Evolutionary conservation across 2,797 vertebrate genomes (phyloP), one percentile per base, ranked within the genome.

Genomic region (Apodemus agrarius): DNA sequence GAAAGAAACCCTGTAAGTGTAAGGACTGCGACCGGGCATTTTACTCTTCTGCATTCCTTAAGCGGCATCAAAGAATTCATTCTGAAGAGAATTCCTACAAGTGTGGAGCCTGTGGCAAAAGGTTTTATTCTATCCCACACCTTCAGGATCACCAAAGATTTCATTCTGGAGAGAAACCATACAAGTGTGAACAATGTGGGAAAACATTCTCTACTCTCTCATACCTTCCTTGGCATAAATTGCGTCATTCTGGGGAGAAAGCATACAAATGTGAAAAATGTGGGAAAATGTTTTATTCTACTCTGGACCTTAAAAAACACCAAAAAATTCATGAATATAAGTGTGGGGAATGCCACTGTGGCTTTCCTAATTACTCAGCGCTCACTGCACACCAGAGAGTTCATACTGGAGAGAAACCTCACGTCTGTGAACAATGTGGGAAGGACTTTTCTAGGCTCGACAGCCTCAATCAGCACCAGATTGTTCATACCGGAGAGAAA

Each of bases 171-270:
- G 94, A 93, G 34, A 96, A 96, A 49, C 94, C 92, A 21, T 97
- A 90, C 63, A 52, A 87, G 6, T 97, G 96, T 86, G 79, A 93
- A 46, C 92, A 92, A 14, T 97, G 96, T 75, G 96, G 96, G 31
- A 97, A 94, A 67, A 49, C 57, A 85, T 97, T 95, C 61, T 81
- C 79, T 40, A 91, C 65, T 22, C 81, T 91, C 19, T 83, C 90
- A 1, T 54, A 82, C 57, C 78, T 91, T n/a, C 69, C 81, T 59
- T 43, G 81, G 79, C 90, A 91, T 49, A 80, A 61, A n/a, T 43
- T 69, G 46, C 67, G 29, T 54, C 96, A 96, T 61, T 49, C 79
- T 59, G 81, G 61, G 69, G 79, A 91, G 57, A 91, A 91, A 43
- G 46, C 79, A 21, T 74, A 91, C 43, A 91, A 91, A 46, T 91